Percentiles rank a stretch among this genome's conserved stretches.
These are phyloP conservation scores for Euthynnus affinis DNA, from an alignment of 2,797 vertebrate species.

Conservation along the genomic window DNA sequence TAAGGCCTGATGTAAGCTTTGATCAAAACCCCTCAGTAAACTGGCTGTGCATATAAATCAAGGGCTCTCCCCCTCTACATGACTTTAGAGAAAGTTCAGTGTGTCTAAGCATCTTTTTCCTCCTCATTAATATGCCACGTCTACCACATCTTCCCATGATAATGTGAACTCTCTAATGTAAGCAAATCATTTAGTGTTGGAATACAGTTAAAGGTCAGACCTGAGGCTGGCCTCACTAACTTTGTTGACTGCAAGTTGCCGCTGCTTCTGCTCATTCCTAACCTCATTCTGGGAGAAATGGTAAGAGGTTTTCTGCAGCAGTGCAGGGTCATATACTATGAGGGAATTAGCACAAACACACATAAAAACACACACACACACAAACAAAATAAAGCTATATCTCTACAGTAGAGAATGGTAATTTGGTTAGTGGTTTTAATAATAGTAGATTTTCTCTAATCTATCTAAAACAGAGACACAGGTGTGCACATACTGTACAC, in stretches of 20 bases:
- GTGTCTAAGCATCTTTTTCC: neutral
- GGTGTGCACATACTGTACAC: too few relatives aligned
- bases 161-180: neutral
- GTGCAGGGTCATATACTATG: neutral
- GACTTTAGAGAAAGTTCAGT: neutral
- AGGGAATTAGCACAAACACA: constrained; percentile 5
- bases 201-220: constrained; percentile 12
- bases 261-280: neutral
- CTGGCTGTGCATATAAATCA: constrained; percentile 20
- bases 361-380: constrained; percentile 21
- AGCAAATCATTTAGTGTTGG: constrained; percentile 5
- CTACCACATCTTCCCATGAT: neutral
- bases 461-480: neutral
- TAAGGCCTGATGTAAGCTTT: constrained; percentile 30
- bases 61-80: neutral
- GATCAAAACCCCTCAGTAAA: constrained; percentile 23
- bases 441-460: neutral
- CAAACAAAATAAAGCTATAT: neutral
- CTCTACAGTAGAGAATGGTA: neutral
- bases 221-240: neutral
- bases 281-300: neutral
- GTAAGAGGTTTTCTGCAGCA: constrained; percentile 14
- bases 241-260: neutral
- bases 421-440: neutral
- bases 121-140: neutral